These are phyloP conservation scores for Caenorhabditis zanzibari DNA, from an alignment of 2,888 invertebrate species.

Conservation along the genomic window DNA sequence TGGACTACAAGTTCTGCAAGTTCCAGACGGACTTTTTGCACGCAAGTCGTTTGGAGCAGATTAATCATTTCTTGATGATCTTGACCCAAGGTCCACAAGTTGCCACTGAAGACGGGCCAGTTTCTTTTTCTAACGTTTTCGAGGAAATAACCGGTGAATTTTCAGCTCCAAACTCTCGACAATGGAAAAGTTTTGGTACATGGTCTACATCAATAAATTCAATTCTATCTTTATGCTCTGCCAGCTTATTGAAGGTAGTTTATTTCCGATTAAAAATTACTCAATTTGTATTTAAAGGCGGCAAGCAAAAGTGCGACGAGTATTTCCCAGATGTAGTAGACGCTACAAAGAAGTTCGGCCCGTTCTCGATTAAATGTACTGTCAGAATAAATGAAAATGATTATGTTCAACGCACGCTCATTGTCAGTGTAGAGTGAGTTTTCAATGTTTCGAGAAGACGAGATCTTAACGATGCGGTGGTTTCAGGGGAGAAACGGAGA, in stretches of 20 bases:
- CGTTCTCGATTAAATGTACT: neutral
- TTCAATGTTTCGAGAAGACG: too few relatives aligned
- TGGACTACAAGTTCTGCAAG: too few relatives aligned
- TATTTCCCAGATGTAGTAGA: neutral
- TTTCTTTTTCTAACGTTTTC: neutral
- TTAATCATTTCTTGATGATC: neutral
- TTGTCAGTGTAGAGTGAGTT: neutral
- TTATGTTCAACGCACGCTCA: neutral
- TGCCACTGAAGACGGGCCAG: neutral
- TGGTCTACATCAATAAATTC: neutral
- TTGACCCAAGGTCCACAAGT: neutral
- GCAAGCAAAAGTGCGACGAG: neutral
- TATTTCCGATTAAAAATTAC: neutral
- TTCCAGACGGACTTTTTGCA: neutral
- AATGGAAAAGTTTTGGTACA: constrained; percentile 5
- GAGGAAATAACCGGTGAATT: too few relatives aligned
- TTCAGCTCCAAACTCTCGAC: too few relatives aligned
- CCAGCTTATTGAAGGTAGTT: neutral
- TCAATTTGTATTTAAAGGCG: too few relatives aligned
- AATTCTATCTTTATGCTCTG: constrained; percentile 3
- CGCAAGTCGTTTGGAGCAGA: neutral
- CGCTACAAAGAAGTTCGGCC: neutral
- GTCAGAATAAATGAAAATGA: too few relatives aligned
- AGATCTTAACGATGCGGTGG: too few relatives aligned
- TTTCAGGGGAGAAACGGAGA: neutral